Evolutionary conservation across 1,140 invertebrate species (phyloP).

Genomic region (Eurosta solidaginis): DNA sequence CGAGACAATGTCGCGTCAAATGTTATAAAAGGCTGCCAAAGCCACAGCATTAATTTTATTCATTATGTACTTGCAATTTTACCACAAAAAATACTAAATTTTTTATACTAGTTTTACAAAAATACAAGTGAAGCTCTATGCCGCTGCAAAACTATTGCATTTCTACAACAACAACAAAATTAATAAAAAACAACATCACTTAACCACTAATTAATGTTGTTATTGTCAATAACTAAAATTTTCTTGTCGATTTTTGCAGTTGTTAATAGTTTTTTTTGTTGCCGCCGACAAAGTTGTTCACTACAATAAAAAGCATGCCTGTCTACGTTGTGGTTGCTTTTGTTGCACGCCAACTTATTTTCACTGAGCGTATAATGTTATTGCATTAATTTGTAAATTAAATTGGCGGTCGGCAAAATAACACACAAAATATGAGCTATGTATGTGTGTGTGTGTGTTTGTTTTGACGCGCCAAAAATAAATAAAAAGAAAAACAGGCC

Average conservation of each 20-base stretch:
- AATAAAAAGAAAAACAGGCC: background rate
- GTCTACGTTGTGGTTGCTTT: background rate
- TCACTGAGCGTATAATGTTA: conserved; percentile 1
- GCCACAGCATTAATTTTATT: background rate
- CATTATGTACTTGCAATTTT: background rate
- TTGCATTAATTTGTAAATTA: conserved; percentile 29
- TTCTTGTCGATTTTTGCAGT: too few species aligned
- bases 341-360: background rate
- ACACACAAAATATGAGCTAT: background rate
- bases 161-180: background rate
- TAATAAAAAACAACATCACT: background rate
- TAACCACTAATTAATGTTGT: conserved; percentile 17
- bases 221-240: conserved; percentile 18
- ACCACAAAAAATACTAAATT: background rate
- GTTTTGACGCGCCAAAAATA: too few species aligned
- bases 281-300: background rate
- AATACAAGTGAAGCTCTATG: background rate
- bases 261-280: background rate
- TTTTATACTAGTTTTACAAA: background rate
- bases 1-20: too few species aligned
- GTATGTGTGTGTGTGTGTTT: too few species aligned
- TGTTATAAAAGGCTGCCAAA: background rate
- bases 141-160: background rate
- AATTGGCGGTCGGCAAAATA: conserved; percentile 1
- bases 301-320: background rate